Conservation (phyloP, 2,888 invertebrate genomes). For the Tinea semifulvella region DNA sequence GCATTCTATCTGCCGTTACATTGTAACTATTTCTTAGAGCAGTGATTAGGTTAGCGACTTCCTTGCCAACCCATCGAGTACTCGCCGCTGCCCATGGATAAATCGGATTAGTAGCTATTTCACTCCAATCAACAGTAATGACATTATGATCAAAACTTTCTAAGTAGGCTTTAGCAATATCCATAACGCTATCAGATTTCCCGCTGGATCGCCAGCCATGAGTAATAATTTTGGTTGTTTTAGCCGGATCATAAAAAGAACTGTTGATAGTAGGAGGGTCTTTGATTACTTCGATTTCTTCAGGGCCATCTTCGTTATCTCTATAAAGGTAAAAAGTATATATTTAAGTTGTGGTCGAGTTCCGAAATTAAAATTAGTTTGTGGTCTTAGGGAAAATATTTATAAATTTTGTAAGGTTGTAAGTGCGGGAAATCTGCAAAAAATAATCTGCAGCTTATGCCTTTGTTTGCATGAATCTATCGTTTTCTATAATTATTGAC, state of each 20-base stretch:
- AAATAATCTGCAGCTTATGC: too few relatives aligned
- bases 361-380: too few relatives aligned
- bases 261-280: conserved; percentile 29
- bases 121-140: conserved; percentile 56
- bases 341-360: too few relatives aligned
- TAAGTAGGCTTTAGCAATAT: conserved; percentile 50
- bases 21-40: conserved; percentile 25
- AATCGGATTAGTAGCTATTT: conserved; percentile 39
- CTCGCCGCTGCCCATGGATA: conserved; percentile 52
- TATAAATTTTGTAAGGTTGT: too few relatives aligned
- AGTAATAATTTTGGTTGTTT: conserved; percentile 55
- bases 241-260: conserved; percentile 41
- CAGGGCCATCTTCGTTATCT: conserved; percentile 33
- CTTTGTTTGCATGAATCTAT: too few relatives aligned
- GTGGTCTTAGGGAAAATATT: too few relatives aligned
- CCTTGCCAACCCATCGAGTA: conserved; percentile 50
- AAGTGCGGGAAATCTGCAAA: too few relatives aligned
- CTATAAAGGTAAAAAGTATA: conserved; percentile 32
- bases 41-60: conserved; percentile 35
- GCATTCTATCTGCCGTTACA: conserved; percentile 30
- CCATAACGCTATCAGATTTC: conserved; percentile 38
- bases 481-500: too few relatives aligned
- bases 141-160: conserved; percentile 53
- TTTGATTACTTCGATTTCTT: conserved; percentile 31
- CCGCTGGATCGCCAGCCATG: conserved; percentile 63